Evolutionary conservation across 1,140 invertebrate species (phyloP).

Genomic region (Aphidius ervi): DNA sequence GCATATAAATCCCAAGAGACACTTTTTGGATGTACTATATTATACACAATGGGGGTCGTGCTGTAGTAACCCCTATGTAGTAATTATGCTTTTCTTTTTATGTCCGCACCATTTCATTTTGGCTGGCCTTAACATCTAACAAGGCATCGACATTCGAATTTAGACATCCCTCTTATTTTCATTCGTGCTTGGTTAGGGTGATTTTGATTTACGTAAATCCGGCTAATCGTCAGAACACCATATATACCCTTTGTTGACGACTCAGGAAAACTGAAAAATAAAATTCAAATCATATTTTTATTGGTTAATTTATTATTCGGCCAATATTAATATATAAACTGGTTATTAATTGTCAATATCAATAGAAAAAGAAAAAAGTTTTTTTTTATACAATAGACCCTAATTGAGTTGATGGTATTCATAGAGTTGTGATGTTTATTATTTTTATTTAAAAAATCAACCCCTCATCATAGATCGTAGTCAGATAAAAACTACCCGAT

Average conservation of each 20-base stretch:
- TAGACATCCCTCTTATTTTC: conserved; percentile 9
- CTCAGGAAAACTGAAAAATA: too few species aligned
- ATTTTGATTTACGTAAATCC: conserved; percentile 28
- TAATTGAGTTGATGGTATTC: too few species aligned
- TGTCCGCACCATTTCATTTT: conserved; percentile 48
- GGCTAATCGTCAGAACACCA: conserved; percentile 34
- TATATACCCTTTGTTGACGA: neutral
- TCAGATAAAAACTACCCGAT: too few species aligned
- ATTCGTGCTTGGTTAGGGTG: conserved; percentile 9
- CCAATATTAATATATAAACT: too few species aligned
- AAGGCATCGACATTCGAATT: conserved; percentile 31
- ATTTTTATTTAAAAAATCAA: too few species aligned
- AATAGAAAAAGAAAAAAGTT: too few species aligned
- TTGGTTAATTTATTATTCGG: too few species aligned
- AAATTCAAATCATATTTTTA: too few species aligned
- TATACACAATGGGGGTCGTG: conserved; percentile 31
- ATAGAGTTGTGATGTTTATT: too few species aligned
- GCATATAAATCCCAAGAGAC: conserved; percentile 36
- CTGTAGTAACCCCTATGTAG: conserved; percentile 47
- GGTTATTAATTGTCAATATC: too few species aligned
- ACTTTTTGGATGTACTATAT: conserved; percentile 44
- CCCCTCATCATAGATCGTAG: too few species aligned
- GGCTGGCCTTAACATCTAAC: conserved; percentile 33
- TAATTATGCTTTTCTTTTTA: conserved; percentile 53
- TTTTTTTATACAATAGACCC: too few species aligned